Evolutionary conservation across 1,140 invertebrate genomes (phyloP).

Genomic region (Trigoniulus corallinus): DNA sequence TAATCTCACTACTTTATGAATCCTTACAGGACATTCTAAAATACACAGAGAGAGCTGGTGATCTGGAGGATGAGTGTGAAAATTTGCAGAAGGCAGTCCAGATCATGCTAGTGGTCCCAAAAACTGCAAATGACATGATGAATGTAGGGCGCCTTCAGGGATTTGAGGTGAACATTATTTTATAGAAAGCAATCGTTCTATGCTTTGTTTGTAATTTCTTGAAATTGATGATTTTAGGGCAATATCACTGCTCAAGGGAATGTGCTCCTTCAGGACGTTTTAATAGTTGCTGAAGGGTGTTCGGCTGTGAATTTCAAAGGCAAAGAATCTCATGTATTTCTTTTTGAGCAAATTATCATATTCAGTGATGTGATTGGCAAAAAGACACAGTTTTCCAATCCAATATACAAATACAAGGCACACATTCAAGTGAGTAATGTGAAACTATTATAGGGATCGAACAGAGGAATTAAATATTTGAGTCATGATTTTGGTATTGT

Average conservation of each 20-base stretch:
- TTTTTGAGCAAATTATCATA: constrained; percentile 96
- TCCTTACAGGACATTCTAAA: constrained; percentile 34
- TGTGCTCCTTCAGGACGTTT: constrained; percentile 71
- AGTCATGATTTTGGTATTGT: constrained; percentile 2
- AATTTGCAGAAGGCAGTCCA: constrained; percentile 56
- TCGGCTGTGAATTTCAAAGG: constrained; percentile 41
- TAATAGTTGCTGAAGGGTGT: constrained; percentile 57
- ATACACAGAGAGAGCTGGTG: constrained; percentile 35
- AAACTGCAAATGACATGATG: constrained; percentile 98
- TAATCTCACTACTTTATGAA: too few species aligned
- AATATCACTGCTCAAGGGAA: constrained; percentile 97
- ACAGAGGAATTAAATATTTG: constrained; percentile 3
- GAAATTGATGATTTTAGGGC: constrained; percentile 42
- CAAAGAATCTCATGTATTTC: constrained; percentile 87
- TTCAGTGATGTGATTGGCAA: constrained; percentile 88
- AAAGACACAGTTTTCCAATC: constrained; percentile 86
- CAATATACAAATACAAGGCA: constrained; percentile 89
- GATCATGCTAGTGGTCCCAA: constrained; percentile 81
- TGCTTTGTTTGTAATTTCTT: too few species aligned
- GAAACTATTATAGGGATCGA: constrained; percentile 8
- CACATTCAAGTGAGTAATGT: constrained; percentile 96
- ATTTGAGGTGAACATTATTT: constrained; percentile 73
- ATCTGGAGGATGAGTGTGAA: constrained; percentile 46
- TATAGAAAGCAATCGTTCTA: too few species aligned
- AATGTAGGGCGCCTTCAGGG: constrained; percentile 90